Percentiles rank a stretch among this genome's conserved stretches.
These are phyloP conservation scores for Sesia apiformis DNA, from an alignment of 2,888 invertebrate genomes.

Conservation along the genomic window DNA sequence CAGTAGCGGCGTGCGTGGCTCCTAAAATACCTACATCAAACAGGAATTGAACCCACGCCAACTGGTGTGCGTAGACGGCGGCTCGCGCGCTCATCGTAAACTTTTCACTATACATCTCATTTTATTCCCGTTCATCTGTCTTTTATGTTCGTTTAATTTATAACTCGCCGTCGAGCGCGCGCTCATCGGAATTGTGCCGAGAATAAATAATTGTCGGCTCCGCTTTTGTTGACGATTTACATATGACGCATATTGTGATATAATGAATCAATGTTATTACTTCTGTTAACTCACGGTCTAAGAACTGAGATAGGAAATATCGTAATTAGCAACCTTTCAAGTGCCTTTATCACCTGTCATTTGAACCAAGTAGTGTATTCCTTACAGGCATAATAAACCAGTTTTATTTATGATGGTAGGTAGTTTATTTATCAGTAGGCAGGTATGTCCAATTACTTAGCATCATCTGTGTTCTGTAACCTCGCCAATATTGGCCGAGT, in stretches of 20 bases:
- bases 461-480: slow-evolving; percentile 37
- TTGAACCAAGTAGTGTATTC: background rate
- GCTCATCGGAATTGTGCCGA: slow-evolving; percentile 20
- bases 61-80: slow-evolving; percentile 68
- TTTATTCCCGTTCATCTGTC: slow-evolving; percentile 50
- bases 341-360: too few relatives aligned
- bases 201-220: too few relatives aligned
- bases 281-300: background rate
- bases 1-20: slow-evolving; percentile 47
- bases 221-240: slow-evolving; percentile 15
- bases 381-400: slow-evolving; percentile 4
- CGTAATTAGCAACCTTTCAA: too few relatives aligned
- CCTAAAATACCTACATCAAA: slow-evolving; percentile 69
- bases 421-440: slow-evolving; percentile 17
- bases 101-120: slow-evolving; percentile 60
- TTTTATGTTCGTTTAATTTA: slow-evolving; percentile 55
- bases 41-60: slow-evolving; percentile 70
- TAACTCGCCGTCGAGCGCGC: slow-evolving; percentile 18
- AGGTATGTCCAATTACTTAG: slow-evolving; percentile 27
- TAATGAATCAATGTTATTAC: slow-evolving; percentile 2
- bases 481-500: slow-evolving; percentile 29
- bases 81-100: slow-evolving; percentile 56
- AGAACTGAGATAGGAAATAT: too few relatives aligned
- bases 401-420: slow-evolving; percentile 16
- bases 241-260: slow-evolving; percentile 10